Percentiles rank a stretch among this genome's conserved stretches.
These are phyloP conservation scores for Drosophila fuyamai DNA, from an alignment of 1,140 invertebrate species.

Conservation along the genomic window DNA sequence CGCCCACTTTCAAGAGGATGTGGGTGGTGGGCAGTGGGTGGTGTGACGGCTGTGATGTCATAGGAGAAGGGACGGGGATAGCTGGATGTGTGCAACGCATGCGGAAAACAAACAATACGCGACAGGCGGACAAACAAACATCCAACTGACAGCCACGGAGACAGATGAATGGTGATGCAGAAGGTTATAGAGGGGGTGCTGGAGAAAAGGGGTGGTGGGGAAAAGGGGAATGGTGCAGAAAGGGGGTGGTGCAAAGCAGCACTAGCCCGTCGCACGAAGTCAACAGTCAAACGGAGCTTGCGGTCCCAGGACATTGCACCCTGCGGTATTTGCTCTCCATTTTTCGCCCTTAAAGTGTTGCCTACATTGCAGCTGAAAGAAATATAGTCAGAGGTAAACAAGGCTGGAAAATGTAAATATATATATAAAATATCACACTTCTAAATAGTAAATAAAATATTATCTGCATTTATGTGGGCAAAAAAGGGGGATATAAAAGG, in stretches of 20 bases:
- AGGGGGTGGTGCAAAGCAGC: slow-evolving; percentile 15
- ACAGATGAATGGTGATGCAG: slow-evolving; percentile 48
- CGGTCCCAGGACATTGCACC: slow-evolving; percentile 69
- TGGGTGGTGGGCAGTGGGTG: neutral
- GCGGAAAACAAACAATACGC: slow-evolving; percentile 76
- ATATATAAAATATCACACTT: neutral
- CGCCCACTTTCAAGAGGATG: slow-evolving; percentile 1
- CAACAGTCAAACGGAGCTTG: slow-evolving; percentile 69
- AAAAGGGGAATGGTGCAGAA: slow-evolving; percentile 2
- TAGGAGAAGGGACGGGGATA: neutral
- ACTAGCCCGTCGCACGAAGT: slow-evolving; percentile 27
- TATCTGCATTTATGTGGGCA: neutral
- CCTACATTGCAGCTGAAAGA: slow-evolving; percentile 20
- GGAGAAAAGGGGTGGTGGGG: slow-evolving; percentile 2
- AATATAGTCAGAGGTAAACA: neutral
- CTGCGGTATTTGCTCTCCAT: slow-evolving; percentile 48
- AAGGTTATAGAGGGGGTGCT: slow-evolving; percentile 4
- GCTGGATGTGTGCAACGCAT: slow-evolving; percentile 54
- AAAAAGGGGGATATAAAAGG: neutral
- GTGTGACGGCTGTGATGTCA: neutral
- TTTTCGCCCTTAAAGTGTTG: slow-evolving; percentile 47
- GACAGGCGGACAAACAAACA: slow-evolving; percentile 74
- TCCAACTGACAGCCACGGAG: slow-evolving; percentile 54
- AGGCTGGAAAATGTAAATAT: neutral
- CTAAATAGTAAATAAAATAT: neutral